Evolutionary conservation across 2,113 vertebrate genomes (phyloP).

Genomic region (Benthochromis sp.): DNA sequence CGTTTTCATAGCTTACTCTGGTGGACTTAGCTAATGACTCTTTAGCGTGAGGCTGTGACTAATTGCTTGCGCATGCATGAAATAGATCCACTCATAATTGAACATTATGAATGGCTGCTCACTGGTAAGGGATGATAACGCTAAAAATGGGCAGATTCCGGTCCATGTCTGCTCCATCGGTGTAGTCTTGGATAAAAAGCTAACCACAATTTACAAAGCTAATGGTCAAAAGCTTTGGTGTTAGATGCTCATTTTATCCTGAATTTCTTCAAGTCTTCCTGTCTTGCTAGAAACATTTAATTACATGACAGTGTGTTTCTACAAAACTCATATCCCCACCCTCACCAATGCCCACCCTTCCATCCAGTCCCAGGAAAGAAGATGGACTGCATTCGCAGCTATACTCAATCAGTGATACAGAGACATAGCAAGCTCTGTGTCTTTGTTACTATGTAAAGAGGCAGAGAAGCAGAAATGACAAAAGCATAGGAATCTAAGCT

Average conservation of each 20-base stretch:
- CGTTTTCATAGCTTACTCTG: background rate
- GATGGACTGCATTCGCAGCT: background rate
- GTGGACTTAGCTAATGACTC: background rate
- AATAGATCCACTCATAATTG: background rate
- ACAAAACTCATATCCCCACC: background rate
- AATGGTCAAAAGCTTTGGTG: background rate
- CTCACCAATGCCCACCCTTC: background rate
- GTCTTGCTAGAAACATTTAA: background rate
- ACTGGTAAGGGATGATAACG: background rate
- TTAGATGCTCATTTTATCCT: background rate
- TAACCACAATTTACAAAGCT: background rate
- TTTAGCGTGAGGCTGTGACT: background rate
- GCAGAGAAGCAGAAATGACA: background rate
- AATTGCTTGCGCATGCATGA: background rate
- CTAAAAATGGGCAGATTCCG: background rate
- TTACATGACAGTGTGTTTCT: background rate
- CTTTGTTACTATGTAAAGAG: background rate
- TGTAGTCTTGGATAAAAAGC: background rate
- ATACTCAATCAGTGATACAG: background rate
- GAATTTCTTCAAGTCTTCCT: background rate
- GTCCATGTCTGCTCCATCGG: background rate
- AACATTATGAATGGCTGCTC: background rate
- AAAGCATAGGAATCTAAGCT: background rate
- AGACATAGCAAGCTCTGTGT: background rate
- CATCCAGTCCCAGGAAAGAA: background rate